phyloP scores from a whole-genome alignment of 2,888 invertebrate species.

The Tolmerus cingulatus region DNA sequence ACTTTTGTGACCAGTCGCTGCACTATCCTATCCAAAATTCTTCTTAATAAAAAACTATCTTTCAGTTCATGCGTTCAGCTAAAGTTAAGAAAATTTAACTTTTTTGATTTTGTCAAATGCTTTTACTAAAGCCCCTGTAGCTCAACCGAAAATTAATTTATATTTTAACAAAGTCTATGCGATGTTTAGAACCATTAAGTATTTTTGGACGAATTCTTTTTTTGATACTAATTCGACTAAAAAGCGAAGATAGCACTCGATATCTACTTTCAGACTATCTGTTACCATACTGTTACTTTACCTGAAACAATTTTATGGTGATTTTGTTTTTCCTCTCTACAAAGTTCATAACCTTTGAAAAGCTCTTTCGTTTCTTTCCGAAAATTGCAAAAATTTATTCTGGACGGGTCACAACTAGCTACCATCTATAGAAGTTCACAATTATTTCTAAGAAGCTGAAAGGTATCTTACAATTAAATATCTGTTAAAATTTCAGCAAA shows the following conservation, averaged over 20 bases:
- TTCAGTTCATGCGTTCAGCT: not conserved
- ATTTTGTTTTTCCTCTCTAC: not conserved
- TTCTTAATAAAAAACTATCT: not conserved
- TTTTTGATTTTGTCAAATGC: not conserved
- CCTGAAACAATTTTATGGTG: not conserved
- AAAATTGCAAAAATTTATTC: not conserved
- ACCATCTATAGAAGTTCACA: not conserved
- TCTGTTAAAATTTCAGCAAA: not conserved
- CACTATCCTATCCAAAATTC: not conserved
- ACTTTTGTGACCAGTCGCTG: not conserved
- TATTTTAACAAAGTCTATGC: not conserved
- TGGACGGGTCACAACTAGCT: conserved; percentile 19
- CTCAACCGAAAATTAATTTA: not conserved
- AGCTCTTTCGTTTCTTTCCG: not conserved
- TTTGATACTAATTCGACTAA: not conserved
- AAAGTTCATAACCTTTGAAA: not conserved
- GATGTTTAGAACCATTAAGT: not conserved
- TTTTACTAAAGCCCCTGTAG: not conserved
- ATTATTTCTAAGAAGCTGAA: not conserved
- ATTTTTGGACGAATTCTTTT: not conserved
- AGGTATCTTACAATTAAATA: not conserved
- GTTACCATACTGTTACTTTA: not conserved
- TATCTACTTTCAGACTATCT: not conserved
- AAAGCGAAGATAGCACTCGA: not conserved
- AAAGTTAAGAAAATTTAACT: not conserved